Conservation (phyloP, 2,888 invertebrate genomes). For the Polyploca ridens region DNA sequence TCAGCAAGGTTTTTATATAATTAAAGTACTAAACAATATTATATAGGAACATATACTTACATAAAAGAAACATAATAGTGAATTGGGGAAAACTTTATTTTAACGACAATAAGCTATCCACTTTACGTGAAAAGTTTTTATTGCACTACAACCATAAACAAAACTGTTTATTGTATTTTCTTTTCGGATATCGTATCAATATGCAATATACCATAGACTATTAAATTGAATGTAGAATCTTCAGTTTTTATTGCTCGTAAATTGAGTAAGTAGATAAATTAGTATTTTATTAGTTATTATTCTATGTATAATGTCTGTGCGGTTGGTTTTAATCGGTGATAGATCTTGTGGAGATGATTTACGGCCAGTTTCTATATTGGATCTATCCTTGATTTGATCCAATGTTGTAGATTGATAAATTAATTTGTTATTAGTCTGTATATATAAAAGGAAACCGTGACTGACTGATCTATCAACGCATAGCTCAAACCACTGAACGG, state of each 20-base stretch:
- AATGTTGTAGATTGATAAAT: too few species aligned
- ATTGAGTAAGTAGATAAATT: neutral
- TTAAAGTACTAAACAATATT: too few species aligned
- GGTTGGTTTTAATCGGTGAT: neutral
- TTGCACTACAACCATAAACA: constrained; percentile 2
- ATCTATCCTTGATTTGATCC: too few species aligned
- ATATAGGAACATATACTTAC: neutral
- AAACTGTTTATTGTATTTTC: neutral
- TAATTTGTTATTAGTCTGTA: too few species aligned
- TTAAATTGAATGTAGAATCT: neutral
- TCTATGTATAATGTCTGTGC: neutral
- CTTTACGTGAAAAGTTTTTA: constrained; percentile 2
- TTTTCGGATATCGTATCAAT: constrained; percentile 4
- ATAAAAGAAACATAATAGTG: neutral
- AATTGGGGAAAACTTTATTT: neutral
- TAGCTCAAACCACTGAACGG: too few species aligned
- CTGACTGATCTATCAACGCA: too few species aligned
- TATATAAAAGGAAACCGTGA: too few species aligned
- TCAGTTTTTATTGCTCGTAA: neutral
- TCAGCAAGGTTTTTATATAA: too few species aligned
- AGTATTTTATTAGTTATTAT: neutral
- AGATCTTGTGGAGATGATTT: neutral
- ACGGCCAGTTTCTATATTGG: too few species aligned
- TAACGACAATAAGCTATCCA: constrained; percentile 3
- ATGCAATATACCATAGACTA: neutral